A percentile compares a stretch with the other conserved stretches of the same genome.
phyloP scores from a whole-genome alignment of 2,888 invertebrate species.

The Drosophila neotestacea region DNA sequence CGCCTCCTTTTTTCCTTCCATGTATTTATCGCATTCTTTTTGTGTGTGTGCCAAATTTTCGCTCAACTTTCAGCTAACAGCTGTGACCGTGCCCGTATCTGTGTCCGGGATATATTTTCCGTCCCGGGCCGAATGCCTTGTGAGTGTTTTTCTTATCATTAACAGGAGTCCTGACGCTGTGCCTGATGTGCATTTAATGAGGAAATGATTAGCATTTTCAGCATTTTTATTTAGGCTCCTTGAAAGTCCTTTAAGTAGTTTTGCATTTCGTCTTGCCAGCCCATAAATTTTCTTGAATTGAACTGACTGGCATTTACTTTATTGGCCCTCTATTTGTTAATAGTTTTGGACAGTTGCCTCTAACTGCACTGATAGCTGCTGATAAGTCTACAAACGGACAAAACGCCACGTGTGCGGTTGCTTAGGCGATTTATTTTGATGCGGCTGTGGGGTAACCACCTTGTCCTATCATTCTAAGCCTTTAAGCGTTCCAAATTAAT shows the following conservation, averaged over 20 bases:
- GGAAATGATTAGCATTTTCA: slow-evolving; percentile 75
- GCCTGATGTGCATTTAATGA: slow-evolving; percentile 75
- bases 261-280: slow-evolving; percentile 22
- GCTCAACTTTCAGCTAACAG: slow-evolving; percentile 55
- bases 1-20: background rate
- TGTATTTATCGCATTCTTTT: slow-evolving; percentile 2
- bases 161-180: slow-evolving; percentile 44
- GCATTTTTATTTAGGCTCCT: slow-evolving; percentile 14
- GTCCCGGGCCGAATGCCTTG: slow-evolving; percentile 21
- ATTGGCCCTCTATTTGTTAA: slow-evolving; percentile 40
- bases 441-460: slow-evolving; percentile 22
- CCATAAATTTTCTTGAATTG: slow-evolving; percentile 43
- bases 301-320: slow-evolving; percentile 50
- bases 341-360: slow-evolving; percentile 21
- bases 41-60: slow-evolving; percentile 53
- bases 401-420: slow-evolving; percentile 34
- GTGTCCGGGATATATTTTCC: slow-evolving; percentile 16
- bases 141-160: slow-evolving; percentile 47
- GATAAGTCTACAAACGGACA: slow-evolving; percentile 17
- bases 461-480: slow-evolving; percentile 25
- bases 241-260: slow-evolving; percentile 46
- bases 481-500: slow-evolving; percentile 49
- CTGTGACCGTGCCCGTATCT: slow-evolving; percentile 41
- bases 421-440: slow-evolving; percentile 14
- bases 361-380: slow-evolving; percentile 15